Conservation (phyloP, 2,888 invertebrate species). For the Itoplectis maculator region DNA sequence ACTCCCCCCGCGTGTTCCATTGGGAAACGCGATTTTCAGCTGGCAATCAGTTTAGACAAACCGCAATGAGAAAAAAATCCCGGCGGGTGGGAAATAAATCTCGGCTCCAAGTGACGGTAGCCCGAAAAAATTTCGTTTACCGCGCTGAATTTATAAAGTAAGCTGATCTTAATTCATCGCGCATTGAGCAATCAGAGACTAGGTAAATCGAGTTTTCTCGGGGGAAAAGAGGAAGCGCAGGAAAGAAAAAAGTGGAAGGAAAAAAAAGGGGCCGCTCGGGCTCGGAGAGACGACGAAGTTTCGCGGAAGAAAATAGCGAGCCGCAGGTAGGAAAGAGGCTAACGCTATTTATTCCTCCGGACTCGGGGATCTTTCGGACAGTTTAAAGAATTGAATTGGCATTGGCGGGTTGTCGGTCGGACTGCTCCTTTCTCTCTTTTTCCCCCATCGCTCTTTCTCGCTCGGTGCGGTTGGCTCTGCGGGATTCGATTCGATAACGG, state of each 20-base stretch:
- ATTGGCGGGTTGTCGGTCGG: constrained; percentile 26
- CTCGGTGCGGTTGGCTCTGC: constrained; percentile 24
- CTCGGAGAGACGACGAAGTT: constrained; percentile 41
- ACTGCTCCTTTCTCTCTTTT: no score
- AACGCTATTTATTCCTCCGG: constrained; percentile 63
- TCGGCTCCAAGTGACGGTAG: not conserved
- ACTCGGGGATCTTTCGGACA: constrained; percentile 37
- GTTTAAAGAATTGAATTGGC: constrained; percentile 64
- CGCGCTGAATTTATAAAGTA: constrained; percentile 33
- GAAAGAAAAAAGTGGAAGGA: not conserved
- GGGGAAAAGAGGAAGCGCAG: not conserved
- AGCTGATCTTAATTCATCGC: constrained; percentile 31
- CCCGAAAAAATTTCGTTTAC: not conserved
- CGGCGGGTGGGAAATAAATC: not conserved
- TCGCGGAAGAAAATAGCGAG: constrained; percentile 21
- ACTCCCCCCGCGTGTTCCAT: constrained; percentile 19
- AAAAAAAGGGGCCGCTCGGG: not conserved
- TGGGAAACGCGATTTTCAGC: not conserved
- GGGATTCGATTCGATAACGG: constrained; percentile 65
- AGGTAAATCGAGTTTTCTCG: constrained; percentile 47
- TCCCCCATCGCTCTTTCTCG: no score
- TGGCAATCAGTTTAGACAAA: not conserved
- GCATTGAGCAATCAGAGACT: constrained; percentile 29
- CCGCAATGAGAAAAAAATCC: not conserved
- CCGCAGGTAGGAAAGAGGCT: constrained; percentile 19